phyloP scores from a whole-genome alignment of 2,113 vertebrate genomes.

The Myiopsitta monachus region DNA sequence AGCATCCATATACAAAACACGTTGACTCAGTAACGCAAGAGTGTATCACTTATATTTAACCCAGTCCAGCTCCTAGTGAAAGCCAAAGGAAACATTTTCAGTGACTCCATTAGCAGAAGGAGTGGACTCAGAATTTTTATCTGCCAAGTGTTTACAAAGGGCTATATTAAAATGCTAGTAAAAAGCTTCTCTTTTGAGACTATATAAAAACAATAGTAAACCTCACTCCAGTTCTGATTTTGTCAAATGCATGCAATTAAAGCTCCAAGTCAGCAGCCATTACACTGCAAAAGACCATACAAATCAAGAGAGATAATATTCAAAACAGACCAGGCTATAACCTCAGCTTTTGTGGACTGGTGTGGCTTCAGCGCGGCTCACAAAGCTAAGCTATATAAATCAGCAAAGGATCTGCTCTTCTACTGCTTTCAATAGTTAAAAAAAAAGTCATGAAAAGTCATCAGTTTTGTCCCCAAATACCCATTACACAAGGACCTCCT shows the following conservation, averaged over 20 bases:
- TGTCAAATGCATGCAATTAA: constrained; percentile 13
- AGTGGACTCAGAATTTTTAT: not conserved
- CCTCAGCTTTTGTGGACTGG: not conserved
- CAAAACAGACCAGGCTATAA: not conserved
- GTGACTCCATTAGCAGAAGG: not conserved
- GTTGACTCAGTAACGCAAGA: not conserved
- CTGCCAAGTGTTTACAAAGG: constrained; percentile 19
- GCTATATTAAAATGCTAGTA: constrained; percentile 23
- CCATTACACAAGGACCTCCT: not conserved
- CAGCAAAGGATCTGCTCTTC: not conserved
- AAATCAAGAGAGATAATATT: not conserved
- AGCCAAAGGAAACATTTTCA: not conserved
- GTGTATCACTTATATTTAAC: not conserved
- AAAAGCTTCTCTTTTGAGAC: constrained; percentile 28
- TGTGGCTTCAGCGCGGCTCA: rapidly evolving
- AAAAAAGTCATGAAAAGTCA: not conserved
- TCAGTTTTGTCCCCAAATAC: not conserved
- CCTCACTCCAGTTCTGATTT: not conserved
- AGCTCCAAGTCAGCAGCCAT: constrained; percentile 19
- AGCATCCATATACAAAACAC: constrained; percentile 58
- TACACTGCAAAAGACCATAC: not conserved
- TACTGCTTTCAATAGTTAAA: not conserved
- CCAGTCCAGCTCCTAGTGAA: not conserved
- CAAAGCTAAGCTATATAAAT: not conserved
- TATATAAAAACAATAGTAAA: constrained; percentile 40